These are phyloP conservation scores for Neodiprion virginianus DNA, from an alignment of 1,140 invertebrate species.

Conservation along the genomic window DNA sequence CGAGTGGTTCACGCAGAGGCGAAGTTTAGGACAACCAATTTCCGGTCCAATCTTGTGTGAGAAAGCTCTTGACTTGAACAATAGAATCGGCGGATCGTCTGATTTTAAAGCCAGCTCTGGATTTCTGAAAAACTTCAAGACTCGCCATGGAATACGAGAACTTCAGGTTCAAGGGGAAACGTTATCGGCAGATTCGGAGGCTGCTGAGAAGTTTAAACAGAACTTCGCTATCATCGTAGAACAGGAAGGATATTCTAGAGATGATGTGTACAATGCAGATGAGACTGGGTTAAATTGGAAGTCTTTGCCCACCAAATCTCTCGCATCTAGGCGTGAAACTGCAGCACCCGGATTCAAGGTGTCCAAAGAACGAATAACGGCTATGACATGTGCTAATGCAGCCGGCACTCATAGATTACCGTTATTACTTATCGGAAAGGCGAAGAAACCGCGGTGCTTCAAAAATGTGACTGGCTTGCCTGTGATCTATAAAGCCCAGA, in stretches of 20 bases:
- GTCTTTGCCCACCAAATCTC: conserved; percentile 30
- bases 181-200: conserved; percentile 17
- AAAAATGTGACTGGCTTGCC: conserved; percentile 30
- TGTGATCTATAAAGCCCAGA: conserved; percentile 30
- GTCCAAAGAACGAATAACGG: conserved; percentile 45
- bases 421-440: conserved; percentile 39
- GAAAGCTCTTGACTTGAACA: too few relatives aligned
- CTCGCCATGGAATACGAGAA: conserved; percentile 25
- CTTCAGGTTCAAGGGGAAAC: conserved; percentile 23
- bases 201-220: conserved; percentile 15
- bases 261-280: conserved; percentile 42
- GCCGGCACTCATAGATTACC: conserved; percentile 34
- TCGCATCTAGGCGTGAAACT: conserved; percentile 25
- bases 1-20: conserved; percentile 10
- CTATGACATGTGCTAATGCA: conserved; percentile 41
- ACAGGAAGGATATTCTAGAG: conserved; percentile 12
- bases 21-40: background rate
- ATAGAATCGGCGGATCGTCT: too few relatives aligned
- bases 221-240: background rate
- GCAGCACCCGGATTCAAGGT: conserved; percentile 32
- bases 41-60: background rate
- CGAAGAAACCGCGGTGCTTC: conserved; percentile 35
- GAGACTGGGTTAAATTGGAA: conserved; percentile 37
- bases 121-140: background rate
- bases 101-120: too few relatives aligned